Evolutionary conservation across 53 echinoderm and acorn worm genomes (phyloP).

Genomic region (Patiria pectinifera): DNA sequence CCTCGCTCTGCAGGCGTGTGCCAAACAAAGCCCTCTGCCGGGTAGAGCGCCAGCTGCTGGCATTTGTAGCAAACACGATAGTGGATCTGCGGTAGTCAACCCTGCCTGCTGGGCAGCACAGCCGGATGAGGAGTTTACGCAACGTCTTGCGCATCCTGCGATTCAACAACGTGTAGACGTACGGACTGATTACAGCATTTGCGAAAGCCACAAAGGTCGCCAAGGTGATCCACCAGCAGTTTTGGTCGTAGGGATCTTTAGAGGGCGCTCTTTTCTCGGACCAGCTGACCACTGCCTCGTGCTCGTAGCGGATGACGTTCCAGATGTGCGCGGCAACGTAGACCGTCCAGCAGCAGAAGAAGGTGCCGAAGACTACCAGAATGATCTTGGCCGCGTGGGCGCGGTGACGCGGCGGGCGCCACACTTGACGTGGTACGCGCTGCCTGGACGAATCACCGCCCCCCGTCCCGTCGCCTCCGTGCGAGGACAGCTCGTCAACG

Average conservation of each 20-base stretch:
- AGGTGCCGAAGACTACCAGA: constrained; percentile 37
- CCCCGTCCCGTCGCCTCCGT: background rate
- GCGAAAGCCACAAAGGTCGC: constrained; percentile 25
- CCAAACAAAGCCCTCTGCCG: background rate
- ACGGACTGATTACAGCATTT: constrained; percentile 28
- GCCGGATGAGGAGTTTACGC: constrained; percentile 45
- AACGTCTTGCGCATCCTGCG: constrained; percentile 39
- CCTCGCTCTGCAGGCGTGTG: background rate
- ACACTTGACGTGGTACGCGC: background rate
- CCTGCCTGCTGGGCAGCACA: constrained; percentile 30
- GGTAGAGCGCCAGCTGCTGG: constrained; percentile 1
- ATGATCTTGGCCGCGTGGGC: constrained; percentile 36
- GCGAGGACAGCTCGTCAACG: background rate
- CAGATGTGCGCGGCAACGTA: constrained; percentile 40
- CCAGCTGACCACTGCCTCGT: background rate
- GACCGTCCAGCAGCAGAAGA: constrained; percentile 48
- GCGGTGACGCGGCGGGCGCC: constrained; percentile 47
- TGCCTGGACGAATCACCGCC: background rate
- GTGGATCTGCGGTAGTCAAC: constrained; percentile 45
- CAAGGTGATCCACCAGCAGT: constrained; percentile 23
- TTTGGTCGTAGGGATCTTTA: background rate
- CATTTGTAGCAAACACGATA: constrained; percentile 30
- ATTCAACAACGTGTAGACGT: constrained; percentile 16
- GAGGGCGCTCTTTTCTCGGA: background rate
- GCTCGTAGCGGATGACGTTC: background rate